A percentile compares a stretch with the other conserved stretches of the same genome.
These are phyloP conservation scores for Gadopsis marmoratus DNA, from an alignment of 2,797 vertebrate genomes.

Conservation along the genomic window DNA sequence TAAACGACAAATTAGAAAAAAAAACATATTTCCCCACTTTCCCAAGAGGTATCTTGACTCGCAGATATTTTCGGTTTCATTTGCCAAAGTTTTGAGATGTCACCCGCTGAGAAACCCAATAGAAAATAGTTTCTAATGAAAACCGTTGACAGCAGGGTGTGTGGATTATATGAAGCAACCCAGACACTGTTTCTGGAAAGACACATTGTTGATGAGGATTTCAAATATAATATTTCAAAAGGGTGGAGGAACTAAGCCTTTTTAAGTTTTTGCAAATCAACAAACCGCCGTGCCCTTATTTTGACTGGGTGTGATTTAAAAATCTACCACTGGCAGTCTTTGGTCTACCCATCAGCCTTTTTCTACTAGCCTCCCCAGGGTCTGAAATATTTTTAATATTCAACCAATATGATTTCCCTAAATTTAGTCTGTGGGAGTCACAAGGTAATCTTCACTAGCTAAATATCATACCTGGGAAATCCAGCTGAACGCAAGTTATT, in stretches of 20 bases:
- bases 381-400: constrained; percentile 50
- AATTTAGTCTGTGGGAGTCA: constrained; percentile 48
- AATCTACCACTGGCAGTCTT: constrained; percentile 14
- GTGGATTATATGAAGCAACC: constrained; percentile 19
- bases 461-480: constrained; percentile 71
- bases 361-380: background rate
- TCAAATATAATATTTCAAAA: constrained; percentile 21
- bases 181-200: constrained; percentile 20
- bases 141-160: constrained; percentile 12
- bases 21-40: constrained; percentile 20
- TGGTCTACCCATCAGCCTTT: constrained; percentile 9
- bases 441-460: constrained; percentile 44
- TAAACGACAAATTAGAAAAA: background rate
- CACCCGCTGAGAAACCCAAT: constrained; percentile 16
- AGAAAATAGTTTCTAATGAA: constrained; percentile 26
- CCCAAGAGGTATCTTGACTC: background rate
- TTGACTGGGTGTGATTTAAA: constrained; percentile 15
- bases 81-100: constrained; percentile 37
- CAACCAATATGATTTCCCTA: constrained; percentile 43
- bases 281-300: background rate
- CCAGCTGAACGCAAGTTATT: constrained; percentile 60
- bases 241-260: background rate
- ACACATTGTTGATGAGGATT: constrained; percentile 22
- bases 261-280: background rate
- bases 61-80: constrained; percentile 27